Conservation (phyloP, 2,888 invertebrate species). For the Oxycera nigricornis region DNA sequence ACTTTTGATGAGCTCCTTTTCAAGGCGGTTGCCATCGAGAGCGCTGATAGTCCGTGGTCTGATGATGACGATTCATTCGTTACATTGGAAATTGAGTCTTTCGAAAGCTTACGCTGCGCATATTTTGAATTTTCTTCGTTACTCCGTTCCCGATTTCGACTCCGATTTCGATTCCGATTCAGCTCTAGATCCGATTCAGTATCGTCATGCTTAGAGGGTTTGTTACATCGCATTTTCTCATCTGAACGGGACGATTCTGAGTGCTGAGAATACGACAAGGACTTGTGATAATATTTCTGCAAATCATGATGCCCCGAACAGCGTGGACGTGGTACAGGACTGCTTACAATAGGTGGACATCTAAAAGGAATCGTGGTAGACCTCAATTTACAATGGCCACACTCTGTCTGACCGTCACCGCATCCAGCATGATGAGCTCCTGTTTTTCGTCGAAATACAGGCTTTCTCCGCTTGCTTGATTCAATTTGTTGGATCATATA, state of each 20-base stretch:
- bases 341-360: not conserved
- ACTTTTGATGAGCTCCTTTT: not conserved
- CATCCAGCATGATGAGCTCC: not conserved
- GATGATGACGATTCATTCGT: not conserved
- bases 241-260: not conserved
- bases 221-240: not conserved
- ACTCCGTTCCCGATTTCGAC: not conserved
- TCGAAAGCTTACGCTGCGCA: not conserved
- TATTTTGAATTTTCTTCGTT: not conserved
- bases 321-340: not conserved
- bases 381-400: not conserved
- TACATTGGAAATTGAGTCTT: not conserved
- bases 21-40: not conserved
- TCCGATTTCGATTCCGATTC: not conserved
- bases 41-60: not conserved
- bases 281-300: no score
- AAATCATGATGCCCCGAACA: no score
- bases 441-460: constrained; percentile 7
- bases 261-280: not conserved
- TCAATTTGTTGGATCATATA: constrained; percentile 15
- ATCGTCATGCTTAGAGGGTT: not conserved
- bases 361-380: not conserved
- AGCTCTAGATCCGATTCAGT: not conserved
- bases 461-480: not conserved
- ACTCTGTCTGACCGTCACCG: not conserved